Conservation (phyloP, 1,140 invertebrate genomes). For the Heliconius eleuchia region DNA sequence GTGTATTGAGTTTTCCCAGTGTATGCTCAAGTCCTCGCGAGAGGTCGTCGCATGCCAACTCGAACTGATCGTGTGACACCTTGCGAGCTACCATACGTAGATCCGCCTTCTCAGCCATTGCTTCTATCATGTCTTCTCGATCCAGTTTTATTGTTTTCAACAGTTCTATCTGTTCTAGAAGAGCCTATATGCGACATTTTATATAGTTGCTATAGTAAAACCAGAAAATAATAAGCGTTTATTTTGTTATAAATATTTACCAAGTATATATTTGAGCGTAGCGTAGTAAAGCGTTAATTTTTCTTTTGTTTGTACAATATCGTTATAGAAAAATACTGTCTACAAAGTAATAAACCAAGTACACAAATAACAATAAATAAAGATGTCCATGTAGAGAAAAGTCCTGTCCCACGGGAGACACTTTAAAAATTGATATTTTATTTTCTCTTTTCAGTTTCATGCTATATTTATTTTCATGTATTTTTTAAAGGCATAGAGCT, state of each 20-base stretch:
- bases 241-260: too few relatives aligned
- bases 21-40: constrained; percentile 84
- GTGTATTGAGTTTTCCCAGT: constrained; percentile 83
- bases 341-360: too few relatives aligned
- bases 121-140: constrained; percentile 85
- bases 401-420: not conserved
- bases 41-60: constrained; percentile 84
- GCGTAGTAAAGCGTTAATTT: too few relatives aligned
- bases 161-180: constrained; percentile 82
- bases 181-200: constrained; percentile 50
- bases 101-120: constrained; percentile 87
- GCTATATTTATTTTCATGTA: too few relatives aligned
- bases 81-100: constrained; percentile 84
- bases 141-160: constrained; percentile 84
- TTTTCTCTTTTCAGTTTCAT: too few relatives aligned
- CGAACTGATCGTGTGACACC: constrained; percentile 87
- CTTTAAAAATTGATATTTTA: too few relatives aligned
- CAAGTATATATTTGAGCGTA: too few relatives aligned
- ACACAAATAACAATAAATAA: too few relatives aligned
- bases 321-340: too few relatives aligned
- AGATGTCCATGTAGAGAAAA: not conserved
- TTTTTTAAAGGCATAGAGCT: too few relatives aligned
- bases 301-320: too few relatives aligned
- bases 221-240: not conserved
- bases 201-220: constrained; percentile 1